These are phyloP conservation scores for Semicossyphus pulcher DNA, from an alignment of 2,113 vertebrate genomes.

Conservation along the genomic window DNA sequence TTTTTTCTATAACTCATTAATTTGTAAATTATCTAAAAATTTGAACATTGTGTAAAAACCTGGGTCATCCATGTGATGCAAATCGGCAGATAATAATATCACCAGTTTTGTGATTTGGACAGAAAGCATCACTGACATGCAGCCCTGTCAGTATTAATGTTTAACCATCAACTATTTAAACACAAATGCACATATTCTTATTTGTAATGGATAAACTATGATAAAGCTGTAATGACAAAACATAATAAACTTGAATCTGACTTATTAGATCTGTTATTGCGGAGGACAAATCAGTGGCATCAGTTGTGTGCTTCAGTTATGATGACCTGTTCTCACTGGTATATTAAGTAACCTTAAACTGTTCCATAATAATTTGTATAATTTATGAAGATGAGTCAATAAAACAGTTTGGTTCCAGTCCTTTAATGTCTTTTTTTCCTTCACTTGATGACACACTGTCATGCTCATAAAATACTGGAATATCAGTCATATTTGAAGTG, in stretches of 20 bases:
- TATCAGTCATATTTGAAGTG: too few species aligned
- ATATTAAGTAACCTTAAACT: not conserved
- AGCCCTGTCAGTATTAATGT: constrained; percentile 4
- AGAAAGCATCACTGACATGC: not conserved
- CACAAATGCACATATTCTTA: not conserved
- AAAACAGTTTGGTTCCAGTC: not conserved
- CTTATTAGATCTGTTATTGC: not conserved
- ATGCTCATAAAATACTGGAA: too few species aligned
- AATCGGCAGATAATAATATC: not conserved
- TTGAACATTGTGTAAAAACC: too few species aligned
- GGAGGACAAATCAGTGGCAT: not conserved
- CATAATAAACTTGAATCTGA: constrained; percentile 5
- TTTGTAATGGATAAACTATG: constrained; percentile 1
- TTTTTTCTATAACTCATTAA: not conserved
- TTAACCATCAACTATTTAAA: not conserved
- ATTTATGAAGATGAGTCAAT: not conserved
- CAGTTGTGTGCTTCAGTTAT: not conserved
- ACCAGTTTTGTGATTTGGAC: not conserved
- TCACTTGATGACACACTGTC: not conserved
- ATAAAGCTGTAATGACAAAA: not conserved
- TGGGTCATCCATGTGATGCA: too few species aligned
- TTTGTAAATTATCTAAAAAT: too few species aligned
- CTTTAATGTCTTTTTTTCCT: not conserved
- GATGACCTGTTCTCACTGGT: not conserved
- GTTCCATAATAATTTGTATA: not conserved